phyloP scores from a whole-genome alignment of 2,113 vertebrate genomes.

The Paradisaea rubra region DNA sequence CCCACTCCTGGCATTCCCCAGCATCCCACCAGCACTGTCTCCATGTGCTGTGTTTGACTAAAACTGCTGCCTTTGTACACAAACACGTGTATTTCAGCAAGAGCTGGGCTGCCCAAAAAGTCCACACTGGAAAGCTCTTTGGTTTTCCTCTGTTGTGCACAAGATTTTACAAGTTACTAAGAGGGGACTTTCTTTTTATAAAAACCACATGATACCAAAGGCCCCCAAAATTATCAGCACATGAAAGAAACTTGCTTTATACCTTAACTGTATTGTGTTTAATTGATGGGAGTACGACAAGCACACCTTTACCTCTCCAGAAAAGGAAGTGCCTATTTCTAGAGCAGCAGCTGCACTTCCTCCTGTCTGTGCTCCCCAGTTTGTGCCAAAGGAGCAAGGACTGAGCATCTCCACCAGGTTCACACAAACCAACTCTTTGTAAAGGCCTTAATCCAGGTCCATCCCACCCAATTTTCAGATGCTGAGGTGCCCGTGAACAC shows the following conservation, averaged over 20 bases:
- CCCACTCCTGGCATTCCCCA: not conserved
- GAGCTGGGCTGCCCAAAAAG: not conserved
- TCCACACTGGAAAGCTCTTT: not conserved
- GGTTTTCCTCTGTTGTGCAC: not conserved
- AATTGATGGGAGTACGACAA: not conserved
- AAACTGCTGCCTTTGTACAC: not conserved
- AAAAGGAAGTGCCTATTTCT: not conserved
- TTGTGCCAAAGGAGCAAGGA: not conserved
- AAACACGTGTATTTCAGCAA: not conserved
- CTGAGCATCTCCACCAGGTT: not conserved
- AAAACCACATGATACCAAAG: not conserved
- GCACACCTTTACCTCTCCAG: not conserved
- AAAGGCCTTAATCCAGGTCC: not conserved
- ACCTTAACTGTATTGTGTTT: not conserved
- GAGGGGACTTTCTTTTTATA: not conserved
- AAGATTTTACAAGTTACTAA: not conserved
- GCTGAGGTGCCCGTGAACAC: not conserved
- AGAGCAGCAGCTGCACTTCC: not conserved
- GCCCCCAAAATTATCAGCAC: not conserved
- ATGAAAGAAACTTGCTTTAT: not conserved
- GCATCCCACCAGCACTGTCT: not conserved
- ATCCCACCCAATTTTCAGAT: fast-evolving
- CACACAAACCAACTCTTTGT: not conserved
- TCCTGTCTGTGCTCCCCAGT: not conserved
- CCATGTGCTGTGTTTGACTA: not conserved